Evolutionary conservation across 2,113 vertebrate genomes (phyloP).

Genomic region (Gila orcuttii): DNA sequence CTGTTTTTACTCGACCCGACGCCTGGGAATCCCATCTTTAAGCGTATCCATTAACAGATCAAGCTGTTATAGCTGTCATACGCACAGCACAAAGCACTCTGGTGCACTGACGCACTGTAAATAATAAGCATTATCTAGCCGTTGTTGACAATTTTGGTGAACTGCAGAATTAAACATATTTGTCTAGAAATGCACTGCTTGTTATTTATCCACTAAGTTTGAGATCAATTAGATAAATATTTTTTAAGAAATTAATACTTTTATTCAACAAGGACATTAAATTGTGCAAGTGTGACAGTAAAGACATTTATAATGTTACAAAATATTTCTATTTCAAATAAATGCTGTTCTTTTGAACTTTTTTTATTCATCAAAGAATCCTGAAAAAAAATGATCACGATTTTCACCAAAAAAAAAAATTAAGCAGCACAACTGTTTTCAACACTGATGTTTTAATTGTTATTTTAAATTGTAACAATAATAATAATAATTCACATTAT

Average conservation of each 20-base stretch:
- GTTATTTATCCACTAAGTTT: neutral
- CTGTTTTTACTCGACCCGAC: slow-evolving; percentile 39
- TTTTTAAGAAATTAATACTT: neutral
- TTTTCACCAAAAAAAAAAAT: neutral
- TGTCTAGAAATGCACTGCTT: neutral
- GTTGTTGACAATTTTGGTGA: neutral
- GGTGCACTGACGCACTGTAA: neutral
- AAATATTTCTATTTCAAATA: neutral
- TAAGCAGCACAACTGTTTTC: neutral
- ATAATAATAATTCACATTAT: neutral
- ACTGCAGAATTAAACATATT: neutral
- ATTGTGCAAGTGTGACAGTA: neutral
- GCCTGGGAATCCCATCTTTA: slow-evolving; percentile 17
- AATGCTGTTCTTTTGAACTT: neutral
- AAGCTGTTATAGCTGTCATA: slow-evolving; percentile 26
- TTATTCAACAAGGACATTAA: neutral
- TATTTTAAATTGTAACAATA: slow-evolving; percentile 1
- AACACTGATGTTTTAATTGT: neutral
- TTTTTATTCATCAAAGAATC: no score
- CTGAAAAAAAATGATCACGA: neutral
- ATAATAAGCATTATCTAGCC: slow-evolving; percentile 3
- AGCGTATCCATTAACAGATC: slow-evolving; percentile 57
- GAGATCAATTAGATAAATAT: neutral
- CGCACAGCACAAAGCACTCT: neutral
- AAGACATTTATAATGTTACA: neutral